Evolutionary conservation across 2,888 invertebrate species (phyloP), one percentile per base, ranked within the genome.

Genomic region (Drosophila histrio): DNA sequence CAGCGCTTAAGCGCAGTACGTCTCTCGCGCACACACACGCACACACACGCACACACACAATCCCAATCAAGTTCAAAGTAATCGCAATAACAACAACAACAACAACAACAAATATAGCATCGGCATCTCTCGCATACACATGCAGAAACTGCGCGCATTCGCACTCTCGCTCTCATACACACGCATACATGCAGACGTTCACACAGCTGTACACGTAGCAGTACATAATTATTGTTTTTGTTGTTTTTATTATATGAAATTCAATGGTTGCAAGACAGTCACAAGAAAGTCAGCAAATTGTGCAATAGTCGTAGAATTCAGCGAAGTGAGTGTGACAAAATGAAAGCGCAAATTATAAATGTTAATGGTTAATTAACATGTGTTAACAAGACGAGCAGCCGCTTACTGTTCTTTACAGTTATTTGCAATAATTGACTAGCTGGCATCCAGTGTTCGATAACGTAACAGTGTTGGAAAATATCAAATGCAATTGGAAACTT

Each of bases 141-240:
- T 24, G 17, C 56, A 66, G 19, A 54, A 69, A 72, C 79, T 74
- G 74, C 65, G 74, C 77, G 74, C 74, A 74, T 74, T 79, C 77
- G 79, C 80, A 76, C 79, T 72, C 75, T 79, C 77, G 60, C 78
- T 72, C 60, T 41, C 61, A 13, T 60, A 54, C 59, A 30, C 43
- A 21, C 17, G 17, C 21, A 28, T n/a, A 54, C 43, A 22, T 22
- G n/a, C 13, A 58, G 6, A 50, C 59, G 52, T 57, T 56, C 64
- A 65, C 79, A 76, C 81, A 80, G 79, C 81, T 79, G 81, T 79
- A 82, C 82, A 82, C 82, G 82, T 84, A 82, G 84, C 82, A 81
- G 65, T 67, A 32, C 63, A 63, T 43, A 43, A 61, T 54, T 62
- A 41, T 36, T 43, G 32, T 79, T 76, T 59, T 65, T 73, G 44